Evolutionary conservation across 2,113 vertebrate genomes (phyloP), one percentile per base, ranked within the genome.

Genomic region (Carollia perspicillata): DNA sequence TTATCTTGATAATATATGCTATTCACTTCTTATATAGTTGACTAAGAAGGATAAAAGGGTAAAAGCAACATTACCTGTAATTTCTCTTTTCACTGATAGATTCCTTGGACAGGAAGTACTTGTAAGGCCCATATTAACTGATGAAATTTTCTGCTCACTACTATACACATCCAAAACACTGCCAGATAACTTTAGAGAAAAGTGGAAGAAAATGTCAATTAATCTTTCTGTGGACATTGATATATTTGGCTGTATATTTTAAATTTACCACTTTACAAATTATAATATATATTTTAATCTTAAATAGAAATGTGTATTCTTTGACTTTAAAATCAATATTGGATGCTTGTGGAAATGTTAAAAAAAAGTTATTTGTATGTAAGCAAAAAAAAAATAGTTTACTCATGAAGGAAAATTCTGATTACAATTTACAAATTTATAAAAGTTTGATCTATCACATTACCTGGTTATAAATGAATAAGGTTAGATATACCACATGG

Each of bases 101-200:
- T 98, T 99, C 98, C 98, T 97, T 98, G 99, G 98, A 92, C 99
- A 99, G 98, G 99, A 99, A 98, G 98, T 98, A 98, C 98, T 99
- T 97, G 98, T 99, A 97, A 99, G 98, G 98, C 99, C 98, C 98
- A 98, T 98, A 96, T 99, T 99, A 98, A 98, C 97, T 98, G 98
- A 89, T 96, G 99, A 98, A 98, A 99, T 99, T 98, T 99, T 99
- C 98, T 98, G 99, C 97, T 99, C 99, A 96, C 98, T 98, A 96
- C 98, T 99, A 98, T 99, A 99, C 88, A 99, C 94, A 97, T 99
- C 99, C 99, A 99, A 98, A 99, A 99, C 99, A 97, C 98, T 99
- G 98, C 98, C 98, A 96, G 99, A 99, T 93, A 99, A 98, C 99
- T 99, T 95, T 40, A 94, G 95, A 63, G 63, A 60, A 58, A 58